These are phyloP conservation scores for Diadumene lineata DNA, from an alignment of 92 coral and sea anemone species.

Conservation along the genomic window DNA sequence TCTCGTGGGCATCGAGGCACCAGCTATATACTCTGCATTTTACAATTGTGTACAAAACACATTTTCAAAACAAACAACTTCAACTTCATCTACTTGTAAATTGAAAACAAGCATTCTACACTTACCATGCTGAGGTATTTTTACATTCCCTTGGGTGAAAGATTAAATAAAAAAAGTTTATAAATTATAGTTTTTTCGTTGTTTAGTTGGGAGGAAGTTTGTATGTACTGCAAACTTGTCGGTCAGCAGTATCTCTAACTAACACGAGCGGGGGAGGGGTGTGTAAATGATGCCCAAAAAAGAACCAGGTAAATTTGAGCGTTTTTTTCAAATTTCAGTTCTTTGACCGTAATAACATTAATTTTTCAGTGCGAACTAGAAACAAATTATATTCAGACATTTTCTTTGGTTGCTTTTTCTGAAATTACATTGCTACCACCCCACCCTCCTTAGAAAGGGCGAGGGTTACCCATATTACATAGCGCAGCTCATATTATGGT, in stretches of 20 bases:
- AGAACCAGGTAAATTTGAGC: too few relatives aligned
- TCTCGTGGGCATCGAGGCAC: too few relatives aligned
- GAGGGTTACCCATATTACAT: slow-evolving; percentile 17
- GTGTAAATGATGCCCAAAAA: background rate
- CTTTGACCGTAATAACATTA: too few relatives aligned
- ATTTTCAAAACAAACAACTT: background rate
- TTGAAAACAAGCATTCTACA: background rate
- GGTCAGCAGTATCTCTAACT: slow-evolving; percentile 23
- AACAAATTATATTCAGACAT: too few relatives aligned
- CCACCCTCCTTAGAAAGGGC: background rate
- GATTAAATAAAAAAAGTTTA: slow-evolving; percentile 5
- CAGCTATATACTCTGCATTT: too few relatives aligned
- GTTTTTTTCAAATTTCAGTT: too few relatives aligned
- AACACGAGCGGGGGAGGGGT: slow-evolving; percentile 10
- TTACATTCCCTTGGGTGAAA: slow-evolving; percentile 3
- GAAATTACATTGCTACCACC: background rate
- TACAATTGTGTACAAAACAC: background rate
- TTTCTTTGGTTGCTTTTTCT: too few relatives aligned
- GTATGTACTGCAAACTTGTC: slow-evolving; percentile 30
- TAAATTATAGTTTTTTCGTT: background rate
- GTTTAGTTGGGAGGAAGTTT: background rate
- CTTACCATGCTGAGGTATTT: slow-evolving; percentile 31
- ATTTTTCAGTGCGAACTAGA: too few relatives aligned
- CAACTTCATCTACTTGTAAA: too few relatives aligned
- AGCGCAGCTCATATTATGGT: slow-evolving; percentile 41